A percentile compares a stretch with the other conserved stretches of the same genome.
Conservation (phyloP, 2,888 invertebrate genomes). For the Microplitis deprimator region DNA sequence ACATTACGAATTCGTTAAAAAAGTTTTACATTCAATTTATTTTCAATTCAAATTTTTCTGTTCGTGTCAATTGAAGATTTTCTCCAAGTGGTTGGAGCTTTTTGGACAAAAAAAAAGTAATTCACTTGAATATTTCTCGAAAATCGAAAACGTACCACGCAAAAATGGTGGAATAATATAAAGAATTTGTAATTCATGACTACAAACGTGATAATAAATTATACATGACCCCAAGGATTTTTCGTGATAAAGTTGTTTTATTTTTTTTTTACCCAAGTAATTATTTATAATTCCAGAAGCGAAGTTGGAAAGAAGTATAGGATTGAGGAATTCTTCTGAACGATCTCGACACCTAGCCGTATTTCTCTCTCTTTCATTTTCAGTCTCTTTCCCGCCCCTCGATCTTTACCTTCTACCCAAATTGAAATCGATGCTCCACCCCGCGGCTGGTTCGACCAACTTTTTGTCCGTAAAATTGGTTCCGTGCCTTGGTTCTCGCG, state of each 20-base stretch:
- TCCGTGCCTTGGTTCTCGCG: constrained; percentile 48
- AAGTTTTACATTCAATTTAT: constrained; percentile 28
- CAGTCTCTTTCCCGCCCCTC: constrained; percentile 11
- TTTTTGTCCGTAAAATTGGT: constrained; percentile 58
- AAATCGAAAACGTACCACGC: constrained; percentile 14
- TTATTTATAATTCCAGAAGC: constrained; percentile 43
- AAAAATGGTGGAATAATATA: constrained; percentile 23
- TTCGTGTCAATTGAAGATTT: constrained; percentile 14
- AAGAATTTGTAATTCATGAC: constrained; percentile 37
- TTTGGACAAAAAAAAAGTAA: constrained; percentile 24
- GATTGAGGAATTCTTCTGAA: constrained; percentile 36
- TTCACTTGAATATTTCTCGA: constrained; percentile 24
- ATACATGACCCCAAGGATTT: constrained; percentile 36
- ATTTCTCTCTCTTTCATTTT: constrained; percentile 22
- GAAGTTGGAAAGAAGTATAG: constrained; percentile 26
- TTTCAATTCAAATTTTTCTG: constrained; percentile 25
- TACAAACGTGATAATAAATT: constrained; percentile 32
- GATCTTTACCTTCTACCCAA: constrained; percentile 43
- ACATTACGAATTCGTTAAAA: constrained; percentile 18
- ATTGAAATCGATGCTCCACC: constrained; percentile 55
- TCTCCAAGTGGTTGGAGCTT: constrained; percentile 8
- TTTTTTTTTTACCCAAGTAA: constrained; percentile 40
- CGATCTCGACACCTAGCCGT: constrained; percentile 38
- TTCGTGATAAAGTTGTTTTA: constrained; percentile 19
- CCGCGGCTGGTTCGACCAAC: constrained; percentile 48